Evolutionary conservation across 2,797 vertebrate genomes (phyloP), one percentile per base, ranked within the genome.

Genomic region (Pseudotriccus pelzelni): DNA sequence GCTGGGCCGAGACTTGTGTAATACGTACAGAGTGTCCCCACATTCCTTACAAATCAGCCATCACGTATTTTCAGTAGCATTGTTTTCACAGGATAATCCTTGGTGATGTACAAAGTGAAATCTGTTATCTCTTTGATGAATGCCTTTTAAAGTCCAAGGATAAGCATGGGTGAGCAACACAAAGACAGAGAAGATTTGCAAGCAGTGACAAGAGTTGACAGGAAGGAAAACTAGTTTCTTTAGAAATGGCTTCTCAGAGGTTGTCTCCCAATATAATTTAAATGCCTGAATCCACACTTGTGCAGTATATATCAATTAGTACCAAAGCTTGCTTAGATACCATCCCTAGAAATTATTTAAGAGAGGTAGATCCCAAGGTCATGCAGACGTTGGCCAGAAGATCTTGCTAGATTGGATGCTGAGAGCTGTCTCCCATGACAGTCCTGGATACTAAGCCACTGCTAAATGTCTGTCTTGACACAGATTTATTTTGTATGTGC

Each of bases 401-500:
- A 73, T 74, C 66, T 70, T 86, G 59, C 30, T 76, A 49, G 70
- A 53, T 50, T 76, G 63, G 50, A n/a, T 78, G 32, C 47, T 76
- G 39, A 74, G 59, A 81, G 44, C 66, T 86, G 69, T 82, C 63
- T 87, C 63, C 66, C 49, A 39, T 27, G 58, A 79, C 87, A 93
- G 63, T 60, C 55, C 66, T 88, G 87, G 63, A 79, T 70, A 73
- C 69, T 93, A 91, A 96, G 70, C 87, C 74, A 92, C 49, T 84
- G 80, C 41, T 94, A 92, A 92, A 95, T 43, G 52, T 82, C 94
- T 94, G 76, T 86, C 83, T 90, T 92, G 89, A 94, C 20, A 27
- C 53, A 89, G 84, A 92, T 93, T 92, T 92, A 53, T 83, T 95
- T 62, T 75, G 46, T 88, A 41, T 62, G 59, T 53, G 49, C 67